These are phyloP conservation scores for Myotis pilosus DNA, from an alignment of 2,797 vertebrate genomes.

Conservation along the genomic window DNA sequence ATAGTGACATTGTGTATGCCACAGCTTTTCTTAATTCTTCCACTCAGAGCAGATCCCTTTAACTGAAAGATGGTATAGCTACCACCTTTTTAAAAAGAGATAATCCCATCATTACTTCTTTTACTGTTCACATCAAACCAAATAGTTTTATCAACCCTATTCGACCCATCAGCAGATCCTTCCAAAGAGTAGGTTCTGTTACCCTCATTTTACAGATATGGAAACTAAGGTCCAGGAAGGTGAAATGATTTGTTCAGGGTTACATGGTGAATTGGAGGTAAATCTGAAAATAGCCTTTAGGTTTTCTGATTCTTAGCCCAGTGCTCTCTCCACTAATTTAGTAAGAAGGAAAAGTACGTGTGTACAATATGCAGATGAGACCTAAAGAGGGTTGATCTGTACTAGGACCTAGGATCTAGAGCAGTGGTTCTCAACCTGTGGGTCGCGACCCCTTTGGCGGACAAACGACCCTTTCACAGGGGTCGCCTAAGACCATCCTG, in stretches of 20 bases:
- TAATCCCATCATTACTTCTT: not conserved
- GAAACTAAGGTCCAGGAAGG: not conserved
- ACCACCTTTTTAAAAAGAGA: not conserved
- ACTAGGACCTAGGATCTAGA: not conserved
- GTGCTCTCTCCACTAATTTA: not conserved
- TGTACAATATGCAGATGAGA: not conserved
- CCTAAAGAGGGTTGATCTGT: not conserved
- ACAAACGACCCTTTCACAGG: no score
- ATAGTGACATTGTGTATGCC: not conserved
- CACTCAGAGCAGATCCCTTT: not conserved
- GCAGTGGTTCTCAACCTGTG: no score
- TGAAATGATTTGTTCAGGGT: not conserved
- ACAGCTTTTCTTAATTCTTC: not conserved
- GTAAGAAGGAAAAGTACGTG: not conserved
- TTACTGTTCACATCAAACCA: not conserved
- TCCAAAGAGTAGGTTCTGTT: not conserved
- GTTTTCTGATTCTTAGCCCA: constrained; percentile 27
- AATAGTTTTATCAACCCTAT: not conserved
- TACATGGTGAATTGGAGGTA: not conserved
- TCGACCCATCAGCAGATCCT: not conserved
- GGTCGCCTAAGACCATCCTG: no score
- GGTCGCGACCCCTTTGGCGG: no score
- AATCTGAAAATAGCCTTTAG: not conserved
- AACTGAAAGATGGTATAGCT: not conserved
- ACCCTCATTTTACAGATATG: not conserved